Conservation (phyloP, 2,888 invertebrate genomes). For the Andrena fulva region DNA sequence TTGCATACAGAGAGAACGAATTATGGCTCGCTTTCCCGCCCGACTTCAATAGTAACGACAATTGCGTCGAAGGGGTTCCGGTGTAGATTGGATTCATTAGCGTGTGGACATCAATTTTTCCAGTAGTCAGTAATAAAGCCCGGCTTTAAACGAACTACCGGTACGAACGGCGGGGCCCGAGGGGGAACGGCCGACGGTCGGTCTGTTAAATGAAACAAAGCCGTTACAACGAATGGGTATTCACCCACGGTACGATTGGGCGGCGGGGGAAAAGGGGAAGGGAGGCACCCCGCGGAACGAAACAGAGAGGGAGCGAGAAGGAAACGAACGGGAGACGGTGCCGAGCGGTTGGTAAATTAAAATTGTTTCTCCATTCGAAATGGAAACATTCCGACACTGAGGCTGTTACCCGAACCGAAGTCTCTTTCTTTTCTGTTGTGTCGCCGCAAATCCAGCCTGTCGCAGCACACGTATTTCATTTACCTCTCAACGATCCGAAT, state of each 20-base stretch:
- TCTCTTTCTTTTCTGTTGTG: conserved; percentile 55
- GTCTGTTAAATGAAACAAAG: conserved; percentile 82
- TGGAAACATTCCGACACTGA: conserved; percentile 73
- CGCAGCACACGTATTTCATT: conserved; percentile 6
- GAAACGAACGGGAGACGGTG: conserved; percentile 50
- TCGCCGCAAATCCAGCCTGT: conserved; percentile 24
- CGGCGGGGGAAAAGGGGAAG: conserved; percentile 33
- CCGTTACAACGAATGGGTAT: conserved; percentile 82
- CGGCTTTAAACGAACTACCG: conserved; percentile 78
- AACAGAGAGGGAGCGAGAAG: conserved; percentile 34
- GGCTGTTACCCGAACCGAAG: conserved; percentile 42
- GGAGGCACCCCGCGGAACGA: conserved; percentile 9
- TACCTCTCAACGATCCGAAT: conserved; percentile 3
- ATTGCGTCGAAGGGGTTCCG: conserved; percentile 58
- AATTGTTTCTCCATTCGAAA: conserved; percentile 80
- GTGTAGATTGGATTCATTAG: conserved; percentile 77
- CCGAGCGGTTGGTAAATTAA: conserved; percentile 77
- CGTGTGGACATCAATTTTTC: conserved; percentile 80
- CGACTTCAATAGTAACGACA: conserved; percentile 66
- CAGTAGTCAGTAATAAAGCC: conserved; percentile 82
- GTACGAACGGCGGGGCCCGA: conserved; percentile 69
- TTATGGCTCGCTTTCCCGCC: conserved; percentile 60
- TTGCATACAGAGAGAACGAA: conserved; percentile 59
- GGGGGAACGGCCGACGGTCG: conserved; percentile 73
- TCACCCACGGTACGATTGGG: conserved; percentile 67